These are phyloP conservation scores for Aporophyla lueneburgensis DNA, from an alignment of 2,888 invertebrate genomes.

Conservation along the genomic window DNA sequence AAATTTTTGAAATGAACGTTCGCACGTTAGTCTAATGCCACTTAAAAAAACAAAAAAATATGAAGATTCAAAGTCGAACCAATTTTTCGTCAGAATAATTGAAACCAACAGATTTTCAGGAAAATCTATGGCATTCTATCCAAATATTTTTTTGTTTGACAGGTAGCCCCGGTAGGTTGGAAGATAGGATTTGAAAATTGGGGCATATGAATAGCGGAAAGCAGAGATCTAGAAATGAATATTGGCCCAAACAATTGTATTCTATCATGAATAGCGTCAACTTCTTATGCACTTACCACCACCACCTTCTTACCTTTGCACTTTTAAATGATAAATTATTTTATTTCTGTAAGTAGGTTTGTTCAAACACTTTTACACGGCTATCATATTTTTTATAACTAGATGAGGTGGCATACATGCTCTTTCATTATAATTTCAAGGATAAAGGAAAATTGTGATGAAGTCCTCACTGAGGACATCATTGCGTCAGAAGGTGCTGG, in stretches of 20 bases:
- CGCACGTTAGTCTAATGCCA: not conserved
- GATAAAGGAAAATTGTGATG: not conserved
- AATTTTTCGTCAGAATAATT: not conserved
- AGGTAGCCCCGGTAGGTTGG: not conserved
- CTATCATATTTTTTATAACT: no score
- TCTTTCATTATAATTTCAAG: not conserved
- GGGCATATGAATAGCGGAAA: conserved; percentile 4
- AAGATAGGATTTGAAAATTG: conserved; percentile 16
- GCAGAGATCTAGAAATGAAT: not conserved
- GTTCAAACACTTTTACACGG: no score
- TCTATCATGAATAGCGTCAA: not conserved
- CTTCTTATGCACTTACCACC: no score
- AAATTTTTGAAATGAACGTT: not conserved
- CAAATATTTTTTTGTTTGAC: conserved; percentile 26
- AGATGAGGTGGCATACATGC: no score
- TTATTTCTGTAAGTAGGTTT: no score
- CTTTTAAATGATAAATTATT: no score
- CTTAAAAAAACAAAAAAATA: not conserved
- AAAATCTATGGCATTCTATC: not conserved
- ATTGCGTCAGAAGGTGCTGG: no score
- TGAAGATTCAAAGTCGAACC: not conserved
- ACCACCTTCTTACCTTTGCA: no score
- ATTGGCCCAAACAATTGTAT: not conserved
- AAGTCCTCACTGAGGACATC: no score
- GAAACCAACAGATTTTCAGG: not conserved